phyloP scores from a whole-genome alignment of 2,888 invertebrate genomes.

The Griposia aprilina region DNA sequence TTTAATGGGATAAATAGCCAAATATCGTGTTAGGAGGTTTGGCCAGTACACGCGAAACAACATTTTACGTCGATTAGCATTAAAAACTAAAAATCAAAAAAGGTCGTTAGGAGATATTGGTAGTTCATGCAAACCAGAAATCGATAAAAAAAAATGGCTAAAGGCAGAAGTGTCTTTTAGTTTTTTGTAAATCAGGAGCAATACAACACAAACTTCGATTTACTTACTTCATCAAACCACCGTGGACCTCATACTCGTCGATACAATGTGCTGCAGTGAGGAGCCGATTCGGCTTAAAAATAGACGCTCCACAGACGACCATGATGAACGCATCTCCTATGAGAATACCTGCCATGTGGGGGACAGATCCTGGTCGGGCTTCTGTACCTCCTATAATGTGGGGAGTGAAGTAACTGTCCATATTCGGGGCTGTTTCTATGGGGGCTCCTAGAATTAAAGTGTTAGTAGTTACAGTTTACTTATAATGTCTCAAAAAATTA shows the following conservation, averaged over 20 bases:
- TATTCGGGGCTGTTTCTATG: conserved; percentile 23
- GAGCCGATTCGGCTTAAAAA: conserved; percentile 44
- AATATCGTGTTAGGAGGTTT: too few species aligned
- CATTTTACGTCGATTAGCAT: too few species aligned
- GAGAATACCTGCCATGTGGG: conserved; percentile 71
- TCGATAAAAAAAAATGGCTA: background rate
- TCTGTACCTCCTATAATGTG: conserved; percentile 71
- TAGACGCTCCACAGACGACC: conserved; percentile 63
- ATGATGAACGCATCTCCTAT: conserved; percentile 56
- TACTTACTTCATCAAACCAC: conserved; percentile 62
- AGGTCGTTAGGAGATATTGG: too few species aligned
- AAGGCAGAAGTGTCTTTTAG: background rate
- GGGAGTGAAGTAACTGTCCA: conserved; percentile 44
- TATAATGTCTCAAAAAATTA: too few species aligned
- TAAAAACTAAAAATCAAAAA: too few species aligned
- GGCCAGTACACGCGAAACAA: too few species aligned
- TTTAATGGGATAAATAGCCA: too few species aligned
- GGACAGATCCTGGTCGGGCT: conserved; percentile 66
- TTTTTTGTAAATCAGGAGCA: background rate
- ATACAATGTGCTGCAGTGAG: conserved; percentile 76
- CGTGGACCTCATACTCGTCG: conserved; percentile 56
- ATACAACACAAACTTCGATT: background rate
- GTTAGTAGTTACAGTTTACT: background rate
- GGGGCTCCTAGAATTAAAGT: conserved; percentile 48
- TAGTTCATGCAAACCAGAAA: background rate